Evolutionary conservation across 2,888 invertebrate genomes (phyloP).

Genomic region (Rhamnusium bicolor): DNA sequence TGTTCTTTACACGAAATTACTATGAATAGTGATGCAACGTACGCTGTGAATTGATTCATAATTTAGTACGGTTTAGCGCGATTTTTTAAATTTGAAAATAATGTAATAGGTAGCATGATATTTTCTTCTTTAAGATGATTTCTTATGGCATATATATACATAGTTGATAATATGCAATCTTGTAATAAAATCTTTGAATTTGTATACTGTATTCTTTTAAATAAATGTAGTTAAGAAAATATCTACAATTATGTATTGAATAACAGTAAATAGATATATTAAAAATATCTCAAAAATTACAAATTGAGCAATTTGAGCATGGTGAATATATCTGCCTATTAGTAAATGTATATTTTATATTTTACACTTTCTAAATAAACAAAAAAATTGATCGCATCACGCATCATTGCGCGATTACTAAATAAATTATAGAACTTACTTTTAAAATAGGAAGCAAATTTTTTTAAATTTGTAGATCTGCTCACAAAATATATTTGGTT

Average conservation of each 20-base stretch:
- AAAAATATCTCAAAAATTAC: neutral
- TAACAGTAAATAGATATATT: neutral
- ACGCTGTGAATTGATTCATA: constrained; percentile 25
- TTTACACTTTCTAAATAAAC: neutral
- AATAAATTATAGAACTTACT: no score
- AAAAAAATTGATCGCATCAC: neutral
- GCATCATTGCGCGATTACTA: no score
- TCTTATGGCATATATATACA: neutral
- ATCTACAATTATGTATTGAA: neutral
- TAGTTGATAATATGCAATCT: neutral
- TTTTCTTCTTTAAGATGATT: neutral
- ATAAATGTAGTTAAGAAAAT: neutral
- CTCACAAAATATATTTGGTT: no score
- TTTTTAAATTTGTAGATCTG: no score
- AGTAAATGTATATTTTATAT: neutral
- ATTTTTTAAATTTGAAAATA: constrained; percentile 31
- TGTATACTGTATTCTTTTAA: neutral
- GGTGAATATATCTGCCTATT: neutral
- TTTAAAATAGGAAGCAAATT: no score
- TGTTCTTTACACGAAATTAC: constrained; percentile 17
- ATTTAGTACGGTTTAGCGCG: neutral
- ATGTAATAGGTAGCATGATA: neutral
- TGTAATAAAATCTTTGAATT: neutral
- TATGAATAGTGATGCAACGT: constrained; percentile 35
- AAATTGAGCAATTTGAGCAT: neutral